Evolutionary conservation across 92 coral and sea anemone species (phyloP).

Genomic region (Heteractis magnifica): DNA sequence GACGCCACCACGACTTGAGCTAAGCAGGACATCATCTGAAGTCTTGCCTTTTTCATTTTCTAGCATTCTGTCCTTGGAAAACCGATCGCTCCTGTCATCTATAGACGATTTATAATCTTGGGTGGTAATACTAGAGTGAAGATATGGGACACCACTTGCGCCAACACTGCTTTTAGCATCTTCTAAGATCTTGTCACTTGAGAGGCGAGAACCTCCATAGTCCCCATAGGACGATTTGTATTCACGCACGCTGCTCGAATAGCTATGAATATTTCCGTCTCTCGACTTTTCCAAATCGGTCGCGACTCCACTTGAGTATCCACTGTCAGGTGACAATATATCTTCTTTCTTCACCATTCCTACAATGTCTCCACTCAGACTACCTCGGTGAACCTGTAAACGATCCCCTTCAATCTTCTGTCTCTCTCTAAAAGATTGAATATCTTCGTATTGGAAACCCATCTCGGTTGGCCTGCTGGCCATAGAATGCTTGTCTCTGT

Average conservation of each 20-base stretch:
- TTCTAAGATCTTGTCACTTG: background rate
- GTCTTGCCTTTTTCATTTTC: constrained; percentile 2
- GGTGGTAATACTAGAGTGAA: background rate
- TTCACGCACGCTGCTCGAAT: background rate
- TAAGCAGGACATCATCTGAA: background rate
- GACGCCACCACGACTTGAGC: constrained; percentile 10
- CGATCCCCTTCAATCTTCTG: constrained; percentile 27
- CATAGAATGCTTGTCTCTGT: background rate
- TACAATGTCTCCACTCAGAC: constrained; percentile 19
- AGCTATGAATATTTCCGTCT: background rate
- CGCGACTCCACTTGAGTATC: constrained; percentile 3
- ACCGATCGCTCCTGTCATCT: background rate
- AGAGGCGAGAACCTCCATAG: background rate
- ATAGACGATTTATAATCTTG: background rate
- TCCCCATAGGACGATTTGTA: background rate
- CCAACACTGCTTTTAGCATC: background rate
- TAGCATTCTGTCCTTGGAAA: constrained; percentile 9
- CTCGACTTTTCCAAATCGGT: background rate
- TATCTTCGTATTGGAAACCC: constrained; percentile 31
- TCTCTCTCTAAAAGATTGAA: constrained; percentile 16
- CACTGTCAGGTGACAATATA: background rate
- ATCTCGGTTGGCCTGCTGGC: background rate
- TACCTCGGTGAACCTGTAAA: constrained; percentile 9
- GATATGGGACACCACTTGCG: background rate
- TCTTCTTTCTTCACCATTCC: constrained; percentile 7